phyloP scores from a whole-genome alignment of 1,140 invertebrate genomes.

The Bombus vancouverensis region DNA sequence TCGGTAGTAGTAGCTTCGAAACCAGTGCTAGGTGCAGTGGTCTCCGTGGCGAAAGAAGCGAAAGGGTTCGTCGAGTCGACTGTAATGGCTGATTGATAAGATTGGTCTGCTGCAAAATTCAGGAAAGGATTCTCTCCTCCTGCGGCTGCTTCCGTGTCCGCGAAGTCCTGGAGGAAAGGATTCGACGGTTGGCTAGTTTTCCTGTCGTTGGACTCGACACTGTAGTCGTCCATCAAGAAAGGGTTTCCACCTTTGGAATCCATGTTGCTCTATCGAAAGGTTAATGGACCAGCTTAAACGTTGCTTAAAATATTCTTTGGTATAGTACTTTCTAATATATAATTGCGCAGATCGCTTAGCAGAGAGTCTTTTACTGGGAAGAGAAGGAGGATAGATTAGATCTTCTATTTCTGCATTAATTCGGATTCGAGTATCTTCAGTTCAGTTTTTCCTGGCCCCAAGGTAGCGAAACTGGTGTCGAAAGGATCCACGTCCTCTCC shows the following conservation, averaged over 20 bases:
- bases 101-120: conserved; percentile 81
- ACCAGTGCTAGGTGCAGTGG: conserved; percentile 47
- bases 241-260: conserved; percentile 86
- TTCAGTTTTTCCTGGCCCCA: conserved; percentile 85
- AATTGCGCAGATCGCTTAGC: background rate
- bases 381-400: background rate
- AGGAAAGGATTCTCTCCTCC: conserved; percentile 85
- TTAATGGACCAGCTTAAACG: conserved; percentile 15
- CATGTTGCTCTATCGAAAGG: conserved; percentile 76
- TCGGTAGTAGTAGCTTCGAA: conserved; percentile 54
- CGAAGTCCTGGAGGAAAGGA: conserved; percentile 87
- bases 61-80: conserved; percentile 85
- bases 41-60: conserved; percentile 80
- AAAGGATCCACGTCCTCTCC: conserved; percentile 85
- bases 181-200: conserved; percentile 84
- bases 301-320: background rate
- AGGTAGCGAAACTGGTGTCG: conserved; percentile 85
- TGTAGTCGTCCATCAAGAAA: conserved; percentile 88
- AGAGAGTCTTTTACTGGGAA: background rate
- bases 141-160: conserved; percentile 59
- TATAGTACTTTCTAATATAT: background rate
- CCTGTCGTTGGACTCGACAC: conserved; percentile 71
- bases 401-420: conserved; percentile 73
- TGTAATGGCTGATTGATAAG: conserved; percentile 71
- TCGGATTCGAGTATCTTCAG: conserved; percentile 85